Base-by-base conservation (phyloP, 1,140 invertebrate genomes). In the Panagrolaimus sp. region DNA sequence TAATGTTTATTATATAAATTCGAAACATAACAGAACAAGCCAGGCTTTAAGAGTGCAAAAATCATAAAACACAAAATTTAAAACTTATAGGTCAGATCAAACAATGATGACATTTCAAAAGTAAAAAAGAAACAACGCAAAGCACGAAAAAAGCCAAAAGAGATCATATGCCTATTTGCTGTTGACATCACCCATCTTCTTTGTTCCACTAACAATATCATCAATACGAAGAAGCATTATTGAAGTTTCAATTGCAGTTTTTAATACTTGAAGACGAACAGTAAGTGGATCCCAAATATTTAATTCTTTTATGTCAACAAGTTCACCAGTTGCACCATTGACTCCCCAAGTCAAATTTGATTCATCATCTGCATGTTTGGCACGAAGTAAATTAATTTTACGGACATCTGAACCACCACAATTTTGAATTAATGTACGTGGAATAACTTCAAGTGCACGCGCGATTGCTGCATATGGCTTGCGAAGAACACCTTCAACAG, bases 121-220 rank as follows among this genome's bases (percentile, higher is more conserved):
- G 7, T 4, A 38, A 38, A 38, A 38, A 38, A 4, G 7, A 38
- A 57, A 57, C n/a, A 53, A 57, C n/a, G n/a, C 51, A 57, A 57
- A 27, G 27, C 9, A 25, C 48, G 20, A 8, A 57, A 57, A 20
- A 11, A 20, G 51, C 51, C 31, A 38, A 57, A 57, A 16, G 51
- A 57, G 51, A 57, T 57, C 51, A 27, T 16, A 11, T 20, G 20
- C 51, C 20, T 57, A 57, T 27, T 57, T 57, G 51, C n/a, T 57
- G 51, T 57, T 57, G 51, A 57, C 71, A 16, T 48, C 74, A 23
- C 69, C 66, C 13, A 51, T 46, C 86, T 96, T 97, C 87, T 98
- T 98, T 23, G 90, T 91, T 47, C 95, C 96, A 4, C 94, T 96
- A 0, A 99, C 93, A 82, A 99, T 98, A 82, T 98, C 96, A 85